Conservation (phyloP, 2,113 vertebrate species). For the Nyctereutes procyonoides region DNA sequence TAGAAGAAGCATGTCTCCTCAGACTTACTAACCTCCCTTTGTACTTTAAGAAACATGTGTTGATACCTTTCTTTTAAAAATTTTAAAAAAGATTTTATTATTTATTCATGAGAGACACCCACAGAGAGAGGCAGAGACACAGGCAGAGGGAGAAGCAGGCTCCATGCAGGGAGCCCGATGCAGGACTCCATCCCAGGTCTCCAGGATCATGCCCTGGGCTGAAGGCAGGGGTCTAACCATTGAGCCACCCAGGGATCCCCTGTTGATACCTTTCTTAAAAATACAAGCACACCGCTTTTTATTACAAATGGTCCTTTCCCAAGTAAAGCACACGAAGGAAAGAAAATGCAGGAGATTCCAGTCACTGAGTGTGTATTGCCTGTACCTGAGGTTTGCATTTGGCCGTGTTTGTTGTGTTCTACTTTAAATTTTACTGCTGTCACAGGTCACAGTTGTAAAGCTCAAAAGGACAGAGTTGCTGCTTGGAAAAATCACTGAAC, state of each 20-base stretch:
- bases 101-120: too few relatives aligned
- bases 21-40: not conserved
- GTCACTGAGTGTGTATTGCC: not conserved
- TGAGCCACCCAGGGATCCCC: too few relatives aligned
- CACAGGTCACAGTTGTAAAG: not conserved
- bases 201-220: too few relatives aligned
- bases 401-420: not conserved
- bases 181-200: too few relatives aligned
- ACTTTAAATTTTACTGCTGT: not conserved
- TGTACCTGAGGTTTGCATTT: not conserved
- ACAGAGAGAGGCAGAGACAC: too few relatives aligned
- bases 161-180: too few relatives aligned
- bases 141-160: too few relatives aligned
- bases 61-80: not conserved
- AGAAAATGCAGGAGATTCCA: not conserved
- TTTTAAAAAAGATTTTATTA: too few relatives aligned
- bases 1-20: not conserved
- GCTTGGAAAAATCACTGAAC: not conserved
- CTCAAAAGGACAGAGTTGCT: not conserved
- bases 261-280: conserved; percentile 16
- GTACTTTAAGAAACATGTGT: not conserved
- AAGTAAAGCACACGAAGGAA: not conserved
- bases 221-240: too few relatives aligned
- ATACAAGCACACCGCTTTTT: not conserved
- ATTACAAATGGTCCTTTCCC: not conserved